Base-by-base conservation (phyloP, 2,113 vertebrate species). In the Leptobrachium ailaonicum region DNA sequence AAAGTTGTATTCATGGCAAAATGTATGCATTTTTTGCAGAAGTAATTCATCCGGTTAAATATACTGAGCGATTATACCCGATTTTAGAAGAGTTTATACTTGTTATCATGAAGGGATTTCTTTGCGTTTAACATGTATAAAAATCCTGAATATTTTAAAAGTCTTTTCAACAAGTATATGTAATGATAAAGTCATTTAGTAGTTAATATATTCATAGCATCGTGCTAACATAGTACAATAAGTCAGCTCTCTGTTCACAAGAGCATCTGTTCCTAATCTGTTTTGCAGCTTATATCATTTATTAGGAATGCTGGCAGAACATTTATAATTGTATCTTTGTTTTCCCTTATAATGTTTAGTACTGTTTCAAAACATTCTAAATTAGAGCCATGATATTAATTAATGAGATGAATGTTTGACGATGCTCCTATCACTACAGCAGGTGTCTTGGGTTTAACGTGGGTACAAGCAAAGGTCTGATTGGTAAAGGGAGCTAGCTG, bases 231-330 rank as follows among this genome's bases (percentile, higher is more conserved):
- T 67, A 56, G 41, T 79, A 62, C 40, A 79, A 66, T 40, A n/a
- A 56, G n/a, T 14, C 68, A 5, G 6, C 40, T 66, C 73, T 63
- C 56, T 78, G 56, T 67, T 71, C 76, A 45, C 56, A 63, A 8
- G 9, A 78, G 76, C 77, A 79, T 79, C 77, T 79, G 77, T 56
- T 79, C 66, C 45, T 63, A 79, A 73, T 73, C 71, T 68, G 50
- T 67, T 64, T 79, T 40, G 60, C 41, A 73, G 68, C 63, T 74
- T 73, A 50, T 63, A 80, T 80, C 78, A 80, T 68, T 58, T 67
- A 60, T 40, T 58, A 73, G 71, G 63, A 74, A 73, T 80, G 62
- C 42, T 73, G 63, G 62, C 44, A 79, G 69, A 64, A 79, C 70
- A 66, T 53, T 66, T 54, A 54, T 54, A 50, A 62, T 62, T 73